Conservation (phyloP, 92 coral and sea anemone genomes). For the Palythoa caribaeorum region DNA sequence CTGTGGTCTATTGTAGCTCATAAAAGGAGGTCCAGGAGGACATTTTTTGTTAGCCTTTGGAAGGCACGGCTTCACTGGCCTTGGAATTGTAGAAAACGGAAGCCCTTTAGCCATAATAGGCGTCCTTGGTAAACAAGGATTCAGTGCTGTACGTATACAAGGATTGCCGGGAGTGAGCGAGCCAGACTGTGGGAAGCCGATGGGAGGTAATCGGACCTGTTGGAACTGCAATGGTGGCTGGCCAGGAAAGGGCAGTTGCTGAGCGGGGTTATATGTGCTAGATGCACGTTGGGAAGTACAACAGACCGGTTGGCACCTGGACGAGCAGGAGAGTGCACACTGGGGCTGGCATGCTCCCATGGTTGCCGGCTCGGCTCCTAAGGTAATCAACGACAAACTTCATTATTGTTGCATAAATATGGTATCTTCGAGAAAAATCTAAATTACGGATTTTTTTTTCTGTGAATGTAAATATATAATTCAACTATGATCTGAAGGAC, state of each 20-base stretch:
- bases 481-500: too few relatives aligned
- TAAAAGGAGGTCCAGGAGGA: neutral
- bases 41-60: conserved; percentile 27
- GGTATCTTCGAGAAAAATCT: too few relatives aligned
- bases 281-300: conserved; percentile 71
- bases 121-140: conserved; percentile 52
- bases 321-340: conserved; percentile 66
- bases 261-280: conserved; percentile 48
- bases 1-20: neutral
- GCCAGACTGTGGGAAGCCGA: conserved; percentile 19
- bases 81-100: conserved; percentile 10
- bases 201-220: neutral
- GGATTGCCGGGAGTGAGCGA: conserved; percentile 16
- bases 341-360: conserved; percentile 75
- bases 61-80: conserved; percentile 12
- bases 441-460: too few relatives aligned
- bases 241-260: conserved; percentile 30
- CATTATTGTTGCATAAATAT: neutral
- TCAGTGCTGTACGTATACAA: conserved; percentile 48
- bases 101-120: conserved; percentile 32
- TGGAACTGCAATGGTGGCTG: conserved; percentile 10
- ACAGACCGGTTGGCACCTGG: conserved; percentile 83
- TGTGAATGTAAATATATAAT: too few relatives aligned
- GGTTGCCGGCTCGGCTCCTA: conserved; percentile 77
- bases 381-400: neutral